Base-by-base conservation (phyloP, 2,113 vertebrate species). In the Piliocolobus tephrosceles region DNA sequence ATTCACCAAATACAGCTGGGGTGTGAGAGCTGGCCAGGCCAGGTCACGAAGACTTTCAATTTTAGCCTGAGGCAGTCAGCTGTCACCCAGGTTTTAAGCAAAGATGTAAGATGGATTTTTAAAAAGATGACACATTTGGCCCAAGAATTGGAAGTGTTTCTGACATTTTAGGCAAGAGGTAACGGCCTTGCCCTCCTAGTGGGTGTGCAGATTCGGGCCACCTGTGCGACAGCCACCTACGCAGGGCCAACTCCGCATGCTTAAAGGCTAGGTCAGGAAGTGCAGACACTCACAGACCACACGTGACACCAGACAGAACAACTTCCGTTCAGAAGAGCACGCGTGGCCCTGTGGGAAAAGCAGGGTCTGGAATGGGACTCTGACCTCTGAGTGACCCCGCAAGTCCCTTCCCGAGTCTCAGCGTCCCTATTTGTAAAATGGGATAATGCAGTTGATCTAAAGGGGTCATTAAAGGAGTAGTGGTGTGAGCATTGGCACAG, bases 261-360 rank as follows among this genome's bases (percentile, higher is more conserved):
- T 3, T 11, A 17, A 2, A 12, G n/a, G 5, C 9, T 8, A 64
- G 40, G 64, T 47, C 47, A n/a, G 58, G 4, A 13, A 52, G 7
- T 7, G 4, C 10, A 68, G 35, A 75, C 8, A 1, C 11, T 13
- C 50, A 27, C 40, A 38, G 66, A 30, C 20, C 55, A 8, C 25
- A 30, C 0, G 3, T 2, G 8, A 32, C 27, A 22, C 0, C 2
- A 52, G 79, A 45, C 75, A 20, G 18, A 22, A 52, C 0, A 6
- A 84, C 18, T 8, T 1, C 12, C 7, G 16, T 52, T 61, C 68
- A n/a, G 17, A 45, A 17, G 16, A 22, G 0, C 4, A 32, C 0
- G 18, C 0, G 0, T 5, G 25, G 47, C 35, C 27, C 43, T 4
- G 16, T 8, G 57, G n/a, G 55, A 40, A 45, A 50, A 50, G 64